Evolutionary conservation across 2,113 vertebrate species (phyloP).

Genomic region (Hemibagrus wyckioides): DNA sequence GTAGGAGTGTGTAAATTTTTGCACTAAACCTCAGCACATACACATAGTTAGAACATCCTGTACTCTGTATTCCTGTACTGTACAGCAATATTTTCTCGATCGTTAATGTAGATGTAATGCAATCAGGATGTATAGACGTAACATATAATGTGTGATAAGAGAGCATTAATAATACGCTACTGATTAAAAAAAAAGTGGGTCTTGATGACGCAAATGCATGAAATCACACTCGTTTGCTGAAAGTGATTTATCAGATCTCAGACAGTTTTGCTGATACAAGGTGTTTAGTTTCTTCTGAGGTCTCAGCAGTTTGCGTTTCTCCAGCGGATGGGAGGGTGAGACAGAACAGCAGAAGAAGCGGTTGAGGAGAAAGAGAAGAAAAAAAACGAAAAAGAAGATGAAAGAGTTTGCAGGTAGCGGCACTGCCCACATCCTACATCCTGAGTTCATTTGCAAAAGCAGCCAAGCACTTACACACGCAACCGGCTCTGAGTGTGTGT

Average conservation of each 20-base stretch:
- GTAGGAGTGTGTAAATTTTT: neutral
- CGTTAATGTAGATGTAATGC: too few species aligned
- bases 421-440: constrained; percentile 68
- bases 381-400: constrained; percentile 44
- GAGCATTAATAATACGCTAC: neutral
- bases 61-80: neutral
- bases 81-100: too few species aligned
- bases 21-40: neutral
- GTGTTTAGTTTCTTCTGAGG: neutral
- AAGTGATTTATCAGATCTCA: neutral
- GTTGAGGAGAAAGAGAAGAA: neutral
- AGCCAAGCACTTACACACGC: constrained; percentile 24
- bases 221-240: neutral
- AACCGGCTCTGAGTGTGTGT: neutral
- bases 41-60: neutral
- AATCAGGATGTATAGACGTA: neutral
- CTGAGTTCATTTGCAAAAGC: constrained; percentile 38
- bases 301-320: neutral
- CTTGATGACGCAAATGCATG: neutral
- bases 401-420: constrained; percentile 57
- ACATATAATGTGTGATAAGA: neutral
- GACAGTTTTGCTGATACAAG: constrained; percentile 4
- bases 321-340: constrained; percentile 27
- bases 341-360: neutral
- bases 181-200: too few species aligned